Percentiles rank a stretch among this genome's conserved stretches.
phyloP scores from a whole-genome alignment of 1,140 invertebrate species.

The Drosophila albomicans region DNA sequence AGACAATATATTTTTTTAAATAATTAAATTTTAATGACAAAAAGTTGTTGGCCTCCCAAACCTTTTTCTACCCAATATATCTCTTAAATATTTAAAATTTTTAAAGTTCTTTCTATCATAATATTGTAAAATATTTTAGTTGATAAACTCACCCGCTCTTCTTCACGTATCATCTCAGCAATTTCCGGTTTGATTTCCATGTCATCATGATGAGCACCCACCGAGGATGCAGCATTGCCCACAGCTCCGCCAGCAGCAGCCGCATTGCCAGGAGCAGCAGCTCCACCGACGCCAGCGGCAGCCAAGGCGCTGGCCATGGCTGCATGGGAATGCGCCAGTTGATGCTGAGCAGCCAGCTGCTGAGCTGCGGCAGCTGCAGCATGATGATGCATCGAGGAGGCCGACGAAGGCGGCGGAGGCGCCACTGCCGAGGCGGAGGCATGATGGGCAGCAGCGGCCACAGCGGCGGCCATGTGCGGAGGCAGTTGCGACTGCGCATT shows the following conservation, averaged over 20 bases:
- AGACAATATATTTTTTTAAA: no score
- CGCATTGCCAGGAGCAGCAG: conserved; percentile 48
- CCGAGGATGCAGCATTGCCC: conserved; percentile 52
- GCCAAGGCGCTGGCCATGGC: conserved; percentile 74
- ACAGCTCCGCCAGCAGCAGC: conserved; percentile 31
- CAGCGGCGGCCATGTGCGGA: conserved; percentile 70
- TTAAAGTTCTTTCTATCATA: no score
- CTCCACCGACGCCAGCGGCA: conserved; percentile 58
- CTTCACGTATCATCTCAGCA: conserved; percentile 97
- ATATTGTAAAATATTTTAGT: no score
- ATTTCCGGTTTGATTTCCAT: conserved; percentile 96
- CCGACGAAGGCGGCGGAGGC: conserved; percentile 46
- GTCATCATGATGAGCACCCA: conserved; percentile 87
- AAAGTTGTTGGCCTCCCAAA: no score
- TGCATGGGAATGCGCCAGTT: conserved; percentile 75
- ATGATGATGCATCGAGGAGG: conserved; percentile 70
- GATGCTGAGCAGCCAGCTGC: conserved; percentile 79
- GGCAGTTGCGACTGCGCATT: conserved; percentile 67
- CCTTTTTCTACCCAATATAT: no score
- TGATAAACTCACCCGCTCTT: conserved; percentile 93
- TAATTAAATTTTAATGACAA: no score
- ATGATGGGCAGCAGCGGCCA: conserved; percentile 69
- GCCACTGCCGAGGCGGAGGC: conserved; percentile 40
- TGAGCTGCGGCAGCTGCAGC: conserved; percentile 75
- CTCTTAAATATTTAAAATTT: no score